Evolutionary conservation across 2,888 invertebrate species (phyloP).

Genomic region (Drosophila formosana): DNA sequence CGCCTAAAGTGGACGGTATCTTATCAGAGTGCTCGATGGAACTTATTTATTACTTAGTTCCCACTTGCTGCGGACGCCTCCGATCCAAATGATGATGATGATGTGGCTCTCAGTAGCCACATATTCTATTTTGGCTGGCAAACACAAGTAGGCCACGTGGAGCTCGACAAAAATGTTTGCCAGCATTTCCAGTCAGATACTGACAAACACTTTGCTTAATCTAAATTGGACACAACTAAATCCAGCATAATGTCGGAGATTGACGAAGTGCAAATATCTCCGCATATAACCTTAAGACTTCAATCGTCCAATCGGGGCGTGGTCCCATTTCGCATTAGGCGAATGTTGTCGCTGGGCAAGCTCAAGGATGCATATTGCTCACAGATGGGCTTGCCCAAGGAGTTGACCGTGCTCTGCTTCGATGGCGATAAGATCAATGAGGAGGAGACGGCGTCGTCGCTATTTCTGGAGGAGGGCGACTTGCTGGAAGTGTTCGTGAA

Average conservation of each 20-base stretch:
- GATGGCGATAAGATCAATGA: constrained; percentile 38
- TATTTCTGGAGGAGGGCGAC: constrained; percentile 35
- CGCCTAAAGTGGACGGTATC: constrained; percentile 32
- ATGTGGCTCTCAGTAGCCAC: constrained; percentile 30
- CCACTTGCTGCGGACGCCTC: background rate
- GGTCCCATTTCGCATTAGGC: constrained; percentile 19
- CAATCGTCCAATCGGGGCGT: constrained; percentile 6
- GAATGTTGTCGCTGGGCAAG: constrained; percentile 19
- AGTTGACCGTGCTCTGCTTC: constrained; percentile 17
- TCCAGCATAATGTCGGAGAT: constrained; percentile 15
- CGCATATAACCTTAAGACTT: constrained; percentile 30
- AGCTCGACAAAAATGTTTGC: background rate
- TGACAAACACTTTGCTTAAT: background rate
- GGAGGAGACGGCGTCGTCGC: constrained; percentile 33
- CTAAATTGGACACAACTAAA: background rate
- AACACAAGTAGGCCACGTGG: constrained; percentile 48
- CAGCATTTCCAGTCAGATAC: background rate
- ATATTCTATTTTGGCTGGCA: constrained; percentile 10
- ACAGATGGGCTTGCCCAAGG: constrained; percentile 11
- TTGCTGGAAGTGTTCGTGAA: constrained; percentile 30
- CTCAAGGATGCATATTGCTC: constrained; percentile 38
- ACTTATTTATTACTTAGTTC: constrained; percentile 39
- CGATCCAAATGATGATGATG: constrained; percentile 17
- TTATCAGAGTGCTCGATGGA: constrained; percentile 38
- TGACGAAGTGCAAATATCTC: background rate